Percentiles rank a stretch among this genome's conserved stretches.
These are phyloP conservation scores for Gastracanthus pulcherrimus DNA, from an alignment of 2,888 invertebrate species.

Conservation along the genomic window DNA sequence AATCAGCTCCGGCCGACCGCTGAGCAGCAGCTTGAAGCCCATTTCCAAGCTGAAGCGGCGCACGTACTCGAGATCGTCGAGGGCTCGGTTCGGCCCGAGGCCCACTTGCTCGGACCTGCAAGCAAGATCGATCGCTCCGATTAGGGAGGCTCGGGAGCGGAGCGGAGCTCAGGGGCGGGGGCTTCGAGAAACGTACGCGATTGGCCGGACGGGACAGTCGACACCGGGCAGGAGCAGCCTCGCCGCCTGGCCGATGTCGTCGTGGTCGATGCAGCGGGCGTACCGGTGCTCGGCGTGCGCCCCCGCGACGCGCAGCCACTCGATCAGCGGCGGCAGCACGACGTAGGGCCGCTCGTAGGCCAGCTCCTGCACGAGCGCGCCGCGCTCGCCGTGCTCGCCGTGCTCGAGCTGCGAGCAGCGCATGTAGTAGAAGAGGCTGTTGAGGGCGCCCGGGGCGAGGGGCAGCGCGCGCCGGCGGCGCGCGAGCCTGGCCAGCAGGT, in stretches of 20 bases:
- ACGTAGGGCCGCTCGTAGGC: constrained; percentile 93
- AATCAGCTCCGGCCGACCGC: constrained; percentile 89
- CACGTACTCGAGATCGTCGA: constrained; percentile 80
- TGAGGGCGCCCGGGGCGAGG: constrained; percentile 83
- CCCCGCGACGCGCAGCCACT: constrained; percentile 91
- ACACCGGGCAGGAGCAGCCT: constrained; percentile 91
- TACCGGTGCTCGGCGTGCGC: constrained; percentile 91
- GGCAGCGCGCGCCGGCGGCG: constrained; percentile 71
- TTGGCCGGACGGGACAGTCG: constrained; percentile 90
- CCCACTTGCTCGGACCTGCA: constrained; percentile 81
- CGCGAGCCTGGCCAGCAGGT: constrained; percentile 80
- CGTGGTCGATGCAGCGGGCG: constrained; percentile 88
- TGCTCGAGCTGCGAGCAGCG: constrained; percentile 86
- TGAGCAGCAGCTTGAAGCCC: constrained; percentile 89
- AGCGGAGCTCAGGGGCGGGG: not conserved
- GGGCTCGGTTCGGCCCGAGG: constrained; percentile 74
- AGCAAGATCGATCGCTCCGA: not conserved
- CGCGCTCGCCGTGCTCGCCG: constrained; percentile 84
- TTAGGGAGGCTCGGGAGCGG: not conserved
- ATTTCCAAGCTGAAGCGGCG: constrained; percentile 84
- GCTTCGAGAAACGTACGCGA: constrained; percentile 78
- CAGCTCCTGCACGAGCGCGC: constrained; percentile 83
- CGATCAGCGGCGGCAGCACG: constrained; percentile 92
- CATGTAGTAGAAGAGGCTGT: constrained; percentile 94
- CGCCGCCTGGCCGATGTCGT: constrained; percentile 94